Conservation (phyloP, 2,888 invertebrate genomes). For the Orchesella flavescens region DNA sequence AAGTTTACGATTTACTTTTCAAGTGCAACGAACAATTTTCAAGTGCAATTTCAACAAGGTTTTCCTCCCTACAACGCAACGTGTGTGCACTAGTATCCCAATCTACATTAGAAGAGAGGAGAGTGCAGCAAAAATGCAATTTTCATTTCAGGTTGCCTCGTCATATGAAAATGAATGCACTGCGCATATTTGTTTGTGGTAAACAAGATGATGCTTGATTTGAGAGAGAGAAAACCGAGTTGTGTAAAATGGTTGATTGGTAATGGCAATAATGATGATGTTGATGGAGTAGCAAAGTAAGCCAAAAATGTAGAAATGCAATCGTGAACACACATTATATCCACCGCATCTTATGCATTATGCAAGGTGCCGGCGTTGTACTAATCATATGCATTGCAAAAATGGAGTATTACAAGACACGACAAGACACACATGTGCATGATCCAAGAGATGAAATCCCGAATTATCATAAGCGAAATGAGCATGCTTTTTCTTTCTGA, state of each 20-base stretch:
- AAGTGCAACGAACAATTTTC: neutral
- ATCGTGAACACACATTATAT: too few species aligned
- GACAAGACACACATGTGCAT: constrained; percentile 4
- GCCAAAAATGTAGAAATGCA: constrained; percentile 25
- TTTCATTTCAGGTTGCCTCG: constrained; percentile 12
- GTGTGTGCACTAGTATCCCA: too few species aligned
- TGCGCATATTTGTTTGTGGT: too few species aligned
- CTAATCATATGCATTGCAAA: constrained; percentile 48
- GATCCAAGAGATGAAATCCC: neutral
- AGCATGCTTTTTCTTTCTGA: neutral
- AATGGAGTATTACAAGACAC: constrained; percentile 12
- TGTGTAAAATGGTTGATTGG: constrained; percentile 14
- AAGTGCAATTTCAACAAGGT: neutral
- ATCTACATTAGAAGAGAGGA: too few species aligned
- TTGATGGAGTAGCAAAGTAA: constrained; percentile 49
- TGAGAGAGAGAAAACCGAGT: too few species aligned
- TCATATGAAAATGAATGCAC: neutral
- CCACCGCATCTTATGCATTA: too few species aligned
- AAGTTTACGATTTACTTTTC: neutral
- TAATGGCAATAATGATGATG: neutral
- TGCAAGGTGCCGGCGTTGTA: neutral
- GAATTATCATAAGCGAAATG: neutral
- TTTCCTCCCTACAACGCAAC: too few species aligned
- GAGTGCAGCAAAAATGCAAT: neutral
- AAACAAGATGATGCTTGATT: too few species aligned